Conservation (phyloP, 2,888 invertebrate species). For the Hirtodrosophila alboralis region DNA sequence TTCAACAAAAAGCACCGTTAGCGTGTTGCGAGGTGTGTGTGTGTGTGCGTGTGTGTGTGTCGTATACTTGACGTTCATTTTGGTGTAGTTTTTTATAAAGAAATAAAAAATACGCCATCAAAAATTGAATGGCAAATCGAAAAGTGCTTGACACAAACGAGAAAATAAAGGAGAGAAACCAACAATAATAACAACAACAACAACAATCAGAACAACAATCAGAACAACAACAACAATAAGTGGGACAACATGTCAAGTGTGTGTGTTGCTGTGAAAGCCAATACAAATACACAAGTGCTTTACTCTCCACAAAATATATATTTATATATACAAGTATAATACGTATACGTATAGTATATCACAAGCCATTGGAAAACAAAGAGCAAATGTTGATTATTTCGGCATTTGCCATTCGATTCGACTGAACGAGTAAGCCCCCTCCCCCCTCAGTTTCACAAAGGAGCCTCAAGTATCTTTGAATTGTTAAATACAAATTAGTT, state of each 20-base stretch:
- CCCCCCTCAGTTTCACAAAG: background rate
- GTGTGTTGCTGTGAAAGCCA: slow-evolving; percentile 24
- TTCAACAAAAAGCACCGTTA: slow-evolving; percentile 18
- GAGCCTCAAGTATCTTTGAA: slow-evolving; percentile 33
- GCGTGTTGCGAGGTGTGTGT: slow-evolving; percentile 41
- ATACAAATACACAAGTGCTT: slow-evolving; percentile 50
- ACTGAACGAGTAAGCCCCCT: slow-evolving; percentile 1
- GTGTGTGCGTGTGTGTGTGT: slow-evolving; percentile 34
- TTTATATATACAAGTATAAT: slow-evolving; percentile 32
- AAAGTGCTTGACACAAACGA: slow-evolving; percentile 69
- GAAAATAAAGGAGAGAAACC: slow-evolving; percentile 24
- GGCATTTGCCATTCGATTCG: slow-evolving; percentile 23
- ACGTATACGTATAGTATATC: slow-evolving; percentile 28
- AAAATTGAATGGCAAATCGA: slow-evolving; percentile 65
- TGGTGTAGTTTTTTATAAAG: slow-evolving; percentile 55
- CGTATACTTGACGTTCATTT: slow-evolving; percentile 53
- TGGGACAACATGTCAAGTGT: slow-evolving; percentile 41
- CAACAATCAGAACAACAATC: slow-evolving; percentile 22
- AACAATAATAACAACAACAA: slow-evolving; percentile 18
- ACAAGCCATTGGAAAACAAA: slow-evolving; percentile 25
- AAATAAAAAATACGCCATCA: slow-evolving; percentile 29
- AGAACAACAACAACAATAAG: slow-evolving; percentile 38
- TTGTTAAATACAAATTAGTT: slow-evolving; percentile 62
- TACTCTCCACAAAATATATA: slow-evolving; percentile 32
- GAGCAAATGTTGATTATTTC: slow-evolving; percentile 64